Evolutionary conservation across 2,797 vertebrate genomes (phyloP).

Genomic region (Gambelia wislizenii): DNA sequence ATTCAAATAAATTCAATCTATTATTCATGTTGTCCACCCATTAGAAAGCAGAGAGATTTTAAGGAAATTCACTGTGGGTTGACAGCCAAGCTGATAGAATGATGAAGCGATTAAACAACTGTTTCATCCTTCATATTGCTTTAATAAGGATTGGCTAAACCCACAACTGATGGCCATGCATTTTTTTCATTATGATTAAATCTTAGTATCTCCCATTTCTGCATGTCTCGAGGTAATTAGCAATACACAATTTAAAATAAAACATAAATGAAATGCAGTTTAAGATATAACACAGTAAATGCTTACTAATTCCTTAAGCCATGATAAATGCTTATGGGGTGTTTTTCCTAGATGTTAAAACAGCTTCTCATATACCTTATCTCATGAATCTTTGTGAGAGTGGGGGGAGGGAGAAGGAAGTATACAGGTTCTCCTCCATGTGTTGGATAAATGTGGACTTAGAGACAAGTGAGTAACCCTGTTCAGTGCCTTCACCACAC

Average conservation of each 20-base stretch:
- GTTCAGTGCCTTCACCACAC: neutral
- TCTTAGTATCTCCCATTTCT: neutral
- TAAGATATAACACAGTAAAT: neutral
- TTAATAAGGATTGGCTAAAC: neutral
- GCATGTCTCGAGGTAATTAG: neutral
- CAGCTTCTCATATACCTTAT: neutral
- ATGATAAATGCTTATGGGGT: neutral
- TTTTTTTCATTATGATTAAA: neutral
- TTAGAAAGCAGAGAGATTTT: neutral
- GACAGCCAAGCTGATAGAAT: neutral
- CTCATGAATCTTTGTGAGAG: neutral
- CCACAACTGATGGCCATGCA: neutral
- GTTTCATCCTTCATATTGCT: neutral
- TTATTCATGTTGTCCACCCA: constrained; percentile 2
- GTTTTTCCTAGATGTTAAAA: neutral
- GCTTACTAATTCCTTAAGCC: neutral
- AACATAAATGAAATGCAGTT: neutral
- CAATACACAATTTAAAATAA: neutral
- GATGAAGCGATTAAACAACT: constrained; percentile 3
- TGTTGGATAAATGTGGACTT: neutral
- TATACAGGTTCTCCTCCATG: neutral
- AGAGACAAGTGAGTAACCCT: neutral
- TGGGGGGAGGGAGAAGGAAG: too few species aligned
- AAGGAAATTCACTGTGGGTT: neutral
- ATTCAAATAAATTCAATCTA: neutral